A percentile compares a stretch with the other conserved stretches of the same genome.
These are phyloP conservation scores for Pteruthius melanotis DNA, from an alignment of 2,113 vertebrate species.

Conservation along the genomic window DNA sequence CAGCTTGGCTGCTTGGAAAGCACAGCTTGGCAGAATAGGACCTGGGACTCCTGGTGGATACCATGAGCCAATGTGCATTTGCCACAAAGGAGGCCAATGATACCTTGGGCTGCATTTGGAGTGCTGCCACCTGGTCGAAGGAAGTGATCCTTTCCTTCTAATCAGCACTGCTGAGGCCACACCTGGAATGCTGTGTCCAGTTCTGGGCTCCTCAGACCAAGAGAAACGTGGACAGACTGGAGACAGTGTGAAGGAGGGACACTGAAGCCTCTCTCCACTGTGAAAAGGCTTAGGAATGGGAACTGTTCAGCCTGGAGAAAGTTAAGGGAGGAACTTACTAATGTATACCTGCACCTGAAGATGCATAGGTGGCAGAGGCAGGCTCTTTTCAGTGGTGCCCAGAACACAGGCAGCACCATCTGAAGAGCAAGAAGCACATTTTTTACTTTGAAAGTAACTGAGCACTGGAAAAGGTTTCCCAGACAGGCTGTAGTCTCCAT, in stretches of 20 bases:
- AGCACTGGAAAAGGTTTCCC: not conserved
- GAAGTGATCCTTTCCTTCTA: not conserved
- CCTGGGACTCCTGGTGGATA: not conserved
- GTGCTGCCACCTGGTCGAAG: rapidly evolving
- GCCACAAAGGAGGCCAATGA: not conserved
- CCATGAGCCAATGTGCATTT: not conserved
- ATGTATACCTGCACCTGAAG: not conserved
- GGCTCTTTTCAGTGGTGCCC: not conserved
- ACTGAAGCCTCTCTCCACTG: not conserved
- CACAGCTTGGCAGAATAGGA: not conserved
- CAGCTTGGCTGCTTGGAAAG: not conserved
- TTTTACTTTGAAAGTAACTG: not conserved
- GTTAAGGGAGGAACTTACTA: not conserved
- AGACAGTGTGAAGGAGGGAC: not conserved
- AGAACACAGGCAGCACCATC: not conserved
- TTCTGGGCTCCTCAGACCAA: not conserved
- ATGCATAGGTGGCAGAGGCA: not conserved
- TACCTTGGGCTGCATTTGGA: not conserved
- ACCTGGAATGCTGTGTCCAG: not conserved
- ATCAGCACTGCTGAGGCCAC: not conserved
- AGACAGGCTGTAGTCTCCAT: not conserved
- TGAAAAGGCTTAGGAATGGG: not conserved
- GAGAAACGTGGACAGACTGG: too few species aligned
- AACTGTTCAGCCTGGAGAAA: not conserved
- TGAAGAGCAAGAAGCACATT: not conserved